These are phyloP conservation scores for Meghimatium bilineatum DNA, from an alignment of 2,888 invertebrate genomes.

Conservation along the genomic window DNA sequence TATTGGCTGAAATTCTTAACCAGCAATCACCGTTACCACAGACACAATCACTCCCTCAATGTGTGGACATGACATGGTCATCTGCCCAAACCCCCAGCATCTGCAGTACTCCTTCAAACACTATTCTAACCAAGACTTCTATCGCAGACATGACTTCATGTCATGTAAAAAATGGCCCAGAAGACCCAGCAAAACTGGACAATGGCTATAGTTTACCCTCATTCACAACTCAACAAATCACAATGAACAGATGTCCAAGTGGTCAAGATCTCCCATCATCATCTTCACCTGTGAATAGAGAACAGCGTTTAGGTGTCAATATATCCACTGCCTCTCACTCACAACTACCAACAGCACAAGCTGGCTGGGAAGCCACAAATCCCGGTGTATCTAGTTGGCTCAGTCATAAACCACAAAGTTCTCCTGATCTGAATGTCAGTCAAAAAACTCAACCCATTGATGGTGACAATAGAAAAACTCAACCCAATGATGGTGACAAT, in stretches of 20 bases:
- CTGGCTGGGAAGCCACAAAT: not conserved
- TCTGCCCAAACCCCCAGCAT: not conserved
- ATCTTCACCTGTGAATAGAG: no score
- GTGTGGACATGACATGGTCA: not conserved
- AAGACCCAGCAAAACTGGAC: not conserved
- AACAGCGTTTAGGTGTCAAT: not conserved
- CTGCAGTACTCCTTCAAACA: not conserved
- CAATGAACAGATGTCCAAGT: not conserved
- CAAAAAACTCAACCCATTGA: not conserved
- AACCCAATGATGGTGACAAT: not conserved
- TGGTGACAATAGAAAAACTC: not conserved
- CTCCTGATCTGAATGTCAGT: no score
- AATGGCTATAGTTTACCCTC: not conserved
- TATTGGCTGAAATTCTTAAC: slow-evolving; percentile 19
- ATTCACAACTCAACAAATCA: not conserved
- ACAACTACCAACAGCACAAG: not conserved
- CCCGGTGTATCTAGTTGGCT: not conserved
- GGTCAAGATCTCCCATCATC: not conserved
- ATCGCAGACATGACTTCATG: no score
- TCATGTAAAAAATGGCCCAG: not conserved
- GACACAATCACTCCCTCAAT: not conserved
- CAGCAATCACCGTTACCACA: slow-evolving; percentile 10
- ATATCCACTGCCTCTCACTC: not conserved
- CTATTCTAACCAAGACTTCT: not conserved
- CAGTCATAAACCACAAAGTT: not conserved